Conservation (phyloP, 2,797 vertebrate genomes). For the Darevskia nairensis region DNA sequence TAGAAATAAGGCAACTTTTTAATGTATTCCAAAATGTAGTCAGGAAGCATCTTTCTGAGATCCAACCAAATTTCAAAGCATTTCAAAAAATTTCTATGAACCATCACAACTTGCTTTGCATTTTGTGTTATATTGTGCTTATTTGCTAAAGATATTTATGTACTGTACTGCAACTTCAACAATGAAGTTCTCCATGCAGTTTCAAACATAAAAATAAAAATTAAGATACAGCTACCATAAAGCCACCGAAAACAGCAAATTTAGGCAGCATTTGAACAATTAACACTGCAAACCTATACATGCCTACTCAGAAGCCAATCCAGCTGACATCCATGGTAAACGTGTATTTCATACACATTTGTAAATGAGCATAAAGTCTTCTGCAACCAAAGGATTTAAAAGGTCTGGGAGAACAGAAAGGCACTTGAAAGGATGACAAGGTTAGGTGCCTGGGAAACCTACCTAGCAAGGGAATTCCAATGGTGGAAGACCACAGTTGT, state of each 20-base stretch:
- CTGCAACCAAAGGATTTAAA: too few relatives aligned
- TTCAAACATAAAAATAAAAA: not conserved
- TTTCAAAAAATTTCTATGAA: not conserved
- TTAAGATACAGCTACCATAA: not conserved
- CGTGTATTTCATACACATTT: too few relatives aligned
- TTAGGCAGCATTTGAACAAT: not conserved
- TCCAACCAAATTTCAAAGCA: not conserved
- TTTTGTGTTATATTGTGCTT: not conserved
- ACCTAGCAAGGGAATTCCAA: not conserved
- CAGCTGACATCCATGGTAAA: not conserved
- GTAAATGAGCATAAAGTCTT: too few relatives aligned
- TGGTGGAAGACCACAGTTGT: not conserved
- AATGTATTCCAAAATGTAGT: not conserved
- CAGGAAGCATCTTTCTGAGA: not conserved
- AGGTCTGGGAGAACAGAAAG: not conserved
- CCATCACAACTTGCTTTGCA: not conserved
- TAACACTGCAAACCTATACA: not conserved
- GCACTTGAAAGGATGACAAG: not conserved
- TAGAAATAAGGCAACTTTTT: not conserved
- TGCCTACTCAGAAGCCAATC: not conserved
- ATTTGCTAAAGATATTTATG: not conserved
- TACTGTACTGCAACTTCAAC: not conserved
- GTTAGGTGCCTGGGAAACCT: not conserved
- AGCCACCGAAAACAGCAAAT: not conserved
- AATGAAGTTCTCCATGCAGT: not conserved